Evolutionary conservation across 2,113 vertebrate genomes (phyloP).

Genomic region (Hyperopisus bebe): DNA sequence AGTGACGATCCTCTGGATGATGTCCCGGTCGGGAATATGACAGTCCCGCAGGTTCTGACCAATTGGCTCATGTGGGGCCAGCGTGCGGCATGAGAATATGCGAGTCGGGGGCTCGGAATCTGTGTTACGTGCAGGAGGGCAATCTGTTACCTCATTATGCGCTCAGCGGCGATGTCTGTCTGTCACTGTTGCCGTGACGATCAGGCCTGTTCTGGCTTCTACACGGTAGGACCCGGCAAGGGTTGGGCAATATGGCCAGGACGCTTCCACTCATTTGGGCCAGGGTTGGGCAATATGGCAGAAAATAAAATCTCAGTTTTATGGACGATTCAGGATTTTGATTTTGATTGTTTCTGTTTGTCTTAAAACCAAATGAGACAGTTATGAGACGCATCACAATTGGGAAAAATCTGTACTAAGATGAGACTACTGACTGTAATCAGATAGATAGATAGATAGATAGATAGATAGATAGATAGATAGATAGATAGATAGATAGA

Average conservation of each 20-base stretch:
- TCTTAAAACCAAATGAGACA: not conserved
- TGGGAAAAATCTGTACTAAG: not conserved
- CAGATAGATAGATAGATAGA: not conserved
- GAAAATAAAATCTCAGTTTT: not conserved
- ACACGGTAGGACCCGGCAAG: not conserved
- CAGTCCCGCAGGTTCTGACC: not conserved
- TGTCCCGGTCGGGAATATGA: not conserved
- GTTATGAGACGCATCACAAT: not conserved
- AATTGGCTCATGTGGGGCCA: not conserved
- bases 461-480: not conserved
- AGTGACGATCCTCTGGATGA: not conserved
- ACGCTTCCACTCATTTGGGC: not conserved
- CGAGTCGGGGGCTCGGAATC: not conserved
- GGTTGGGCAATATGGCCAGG: not conserved
- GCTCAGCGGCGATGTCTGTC: not conserved
- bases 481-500: not conserved
- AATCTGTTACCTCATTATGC: conserved; percentile 9
- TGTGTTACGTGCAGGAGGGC: not conserved
- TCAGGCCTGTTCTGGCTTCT: not conserved
- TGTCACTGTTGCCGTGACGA: not conserved
- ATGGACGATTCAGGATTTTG: not conserved
- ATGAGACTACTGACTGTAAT: not conserved
- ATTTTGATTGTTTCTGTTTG: not conserved
- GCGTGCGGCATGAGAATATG: not conserved
- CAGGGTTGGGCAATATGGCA: not conserved